These are phyloP conservation scores for Monoplex corrugatus DNA, from an alignment of 2,888 invertebrate genomes.

Conservation along the genomic window DNA sequence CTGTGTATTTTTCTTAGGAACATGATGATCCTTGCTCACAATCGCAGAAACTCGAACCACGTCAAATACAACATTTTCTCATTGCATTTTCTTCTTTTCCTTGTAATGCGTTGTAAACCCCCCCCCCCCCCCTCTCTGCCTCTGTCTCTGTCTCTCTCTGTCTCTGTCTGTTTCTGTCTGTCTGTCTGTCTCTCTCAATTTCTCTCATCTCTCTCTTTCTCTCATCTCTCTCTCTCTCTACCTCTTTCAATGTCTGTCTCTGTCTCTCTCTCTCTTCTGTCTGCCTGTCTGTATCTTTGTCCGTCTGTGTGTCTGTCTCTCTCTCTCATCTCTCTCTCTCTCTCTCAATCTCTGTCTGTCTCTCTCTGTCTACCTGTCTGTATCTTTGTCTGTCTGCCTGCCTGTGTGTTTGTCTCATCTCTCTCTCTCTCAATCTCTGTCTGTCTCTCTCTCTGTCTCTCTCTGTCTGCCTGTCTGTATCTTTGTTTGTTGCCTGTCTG, in stretches of 20 bases:
- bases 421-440: not conserved
- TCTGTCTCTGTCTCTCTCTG: constrained; percentile 10
- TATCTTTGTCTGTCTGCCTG: not conserved
- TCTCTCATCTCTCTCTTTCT: no score
- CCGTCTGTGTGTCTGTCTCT: not conserved
- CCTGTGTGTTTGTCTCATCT: not conserved
- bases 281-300: not conserved
- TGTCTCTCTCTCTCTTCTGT: no score
- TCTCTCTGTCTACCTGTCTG: not conserved
- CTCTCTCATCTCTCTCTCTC: constrained; percentile 13
- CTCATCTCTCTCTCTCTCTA: not conserved
- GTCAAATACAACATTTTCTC: no score
- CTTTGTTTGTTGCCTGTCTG: no score
- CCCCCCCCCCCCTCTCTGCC: not conserved
- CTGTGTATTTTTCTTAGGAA: no score
- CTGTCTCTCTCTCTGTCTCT: not conserved
- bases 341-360: not conserved
- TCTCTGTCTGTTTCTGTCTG: constrained; percentile 7
- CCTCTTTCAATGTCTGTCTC: no score
- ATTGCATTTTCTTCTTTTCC: no score
- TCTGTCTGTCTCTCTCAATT: no score
- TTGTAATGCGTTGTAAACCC: not conserved
- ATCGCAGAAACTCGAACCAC: no score
- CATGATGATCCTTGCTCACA: no score
- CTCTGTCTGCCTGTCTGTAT: no score